Base-by-base conservation (phyloP, 2,888 invertebrate genomes). In the Lithophane semibrunnea region DNA sequence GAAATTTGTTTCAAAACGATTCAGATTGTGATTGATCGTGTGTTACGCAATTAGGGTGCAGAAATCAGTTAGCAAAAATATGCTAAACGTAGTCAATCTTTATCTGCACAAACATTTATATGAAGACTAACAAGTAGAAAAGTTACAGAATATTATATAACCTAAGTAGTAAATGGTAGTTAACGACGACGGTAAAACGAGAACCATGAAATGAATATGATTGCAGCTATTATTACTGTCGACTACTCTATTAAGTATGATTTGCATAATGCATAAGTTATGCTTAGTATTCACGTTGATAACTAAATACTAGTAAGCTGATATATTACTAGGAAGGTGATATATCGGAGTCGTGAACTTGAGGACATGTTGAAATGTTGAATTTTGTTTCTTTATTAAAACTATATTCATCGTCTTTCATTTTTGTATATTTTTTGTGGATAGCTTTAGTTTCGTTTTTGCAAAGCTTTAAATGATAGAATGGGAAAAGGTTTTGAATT, bases 201-300 rank as follows among this genome's bases (percentile, higher is more conserved):
- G 12, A 52, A 64, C 47, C 54, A 54, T 84, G 68, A 79, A 52
- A 74, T 84, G 63, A 70, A 47, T 54, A 42, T 44, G 54, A 74
- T 67, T 54, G 21, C 75, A 56, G 69, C 5, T n/a, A 18, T 37
- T 47, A 47, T n/a, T 2, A 8, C 42, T 42, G 68, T n/a, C 16
- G 60, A 68, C n/a, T 2, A 60, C 47, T 60, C 54, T 49, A 67
- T 72, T 64, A 60, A 54, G 37, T 84, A 12, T 47, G 16, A 64
- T 81, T 79, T 49, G 80, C 84, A 79, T 80, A 79, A 42, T 64
- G 29, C 18, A 10, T 79, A 67, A 63, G 37, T 42, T 58, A 61
- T 3, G 42, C 10, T 68, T 64, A 82, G 52, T 66, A 61, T 79
- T 61, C 47, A 52, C 1, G 29, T 49, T 77, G 83, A 66, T 47